These are phyloP conservation scores for Pempheris klunzingeri DNA, from an alignment of 2,797 vertebrate genomes.

Conservation along the genomic window DNA sequence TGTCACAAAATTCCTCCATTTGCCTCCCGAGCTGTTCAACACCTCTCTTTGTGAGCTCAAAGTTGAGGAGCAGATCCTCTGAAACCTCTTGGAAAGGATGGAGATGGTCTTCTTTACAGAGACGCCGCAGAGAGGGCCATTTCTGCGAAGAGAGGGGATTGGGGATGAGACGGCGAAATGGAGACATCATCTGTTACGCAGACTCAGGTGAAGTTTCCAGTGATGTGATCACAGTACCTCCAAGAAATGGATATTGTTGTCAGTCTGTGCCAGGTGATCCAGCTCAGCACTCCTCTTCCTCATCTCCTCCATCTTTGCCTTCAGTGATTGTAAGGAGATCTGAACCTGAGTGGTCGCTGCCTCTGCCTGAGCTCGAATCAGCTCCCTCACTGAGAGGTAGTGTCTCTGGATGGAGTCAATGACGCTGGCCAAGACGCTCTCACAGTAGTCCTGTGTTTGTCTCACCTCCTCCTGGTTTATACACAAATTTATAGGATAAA, in stretches of 20 bases:
- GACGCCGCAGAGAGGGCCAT: slow-evolving; percentile 41
- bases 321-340: slow-evolving; percentile 4
- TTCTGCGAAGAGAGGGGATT: slow-evolving; percentile 40
- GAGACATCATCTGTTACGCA: background rate
- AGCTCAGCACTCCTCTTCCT: slow-evolving; percentile 48
- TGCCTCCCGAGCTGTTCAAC: slow-evolving; percentile 48
- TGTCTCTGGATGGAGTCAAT: slow-evolving; percentile 65
- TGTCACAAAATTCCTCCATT: slow-evolving; percentile 61
- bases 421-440: slow-evolving; percentile 40
- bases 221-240: slow-evolving; percentile 54
- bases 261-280: slow-evolving; percentile 32
- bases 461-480: slow-evolving; percentile 54
- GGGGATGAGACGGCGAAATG: background rate
- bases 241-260: slow-evolving; percentile 58
- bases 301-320: slow-evolving; percentile 32
- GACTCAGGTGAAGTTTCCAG: background rate
- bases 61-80: slow-evolving; percentile 34
- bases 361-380: slow-evolving; percentile 44
- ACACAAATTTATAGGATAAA: slow-evolving; percentile 1
- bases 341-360: slow-evolving; percentile 26
- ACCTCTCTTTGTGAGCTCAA: slow-evolving; percentile 41
- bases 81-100: background rate
- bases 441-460: slow-evolving; percentile 59
- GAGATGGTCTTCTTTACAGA: slow-evolving; percentile 21
- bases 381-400: slow-evolving; percentile 47